Evolutionary conservation across 1,140 invertebrate genomes (phyloP).

Genomic region (Mesaphorura yosii): DNA sequence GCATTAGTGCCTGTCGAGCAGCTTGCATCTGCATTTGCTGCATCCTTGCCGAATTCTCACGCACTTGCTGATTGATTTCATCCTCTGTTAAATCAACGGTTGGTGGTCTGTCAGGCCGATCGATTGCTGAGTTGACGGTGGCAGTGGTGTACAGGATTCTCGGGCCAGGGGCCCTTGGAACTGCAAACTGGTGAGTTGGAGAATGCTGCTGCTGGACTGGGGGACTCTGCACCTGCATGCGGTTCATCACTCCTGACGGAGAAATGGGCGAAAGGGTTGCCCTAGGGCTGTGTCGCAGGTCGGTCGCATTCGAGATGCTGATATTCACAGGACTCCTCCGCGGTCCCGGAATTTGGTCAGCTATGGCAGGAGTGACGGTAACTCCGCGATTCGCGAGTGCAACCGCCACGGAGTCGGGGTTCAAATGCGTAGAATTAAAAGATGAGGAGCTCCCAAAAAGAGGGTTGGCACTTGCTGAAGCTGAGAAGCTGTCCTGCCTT

Average conservation of each 20-base stretch:
- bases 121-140: not conserved
- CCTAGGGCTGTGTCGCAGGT: slow-evolving; percentile 6
- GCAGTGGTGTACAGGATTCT: not conserved
- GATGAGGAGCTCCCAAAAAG: no score
- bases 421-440: not conserved
- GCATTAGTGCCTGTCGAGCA: not conserved
- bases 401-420: slow-evolving; percentile 7
- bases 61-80: slow-evolving; percentile 3
- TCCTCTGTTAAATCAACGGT: slow-evolving; percentile 30
- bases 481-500: not conserved
- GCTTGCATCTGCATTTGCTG: not conserved
- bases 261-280: slow-evolving; percentile 1
- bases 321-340: not conserved
- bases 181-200: slow-evolving; percentile 16
- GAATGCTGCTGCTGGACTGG: not conserved
- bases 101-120: slow-evolving; percentile 26
- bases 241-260: slow-evolving; percentile 5
- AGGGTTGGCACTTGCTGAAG: not conserved
- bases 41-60: not conserved
- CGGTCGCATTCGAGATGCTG: not conserved
- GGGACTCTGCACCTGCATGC: not conserved
- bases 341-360: no score
- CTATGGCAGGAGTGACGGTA: slow-evolving; percentile 22
- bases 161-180: slow-evolving; percentile 17
- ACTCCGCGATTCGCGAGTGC: slow-evolving; percentile 25